These are phyloP conservation scores for Parambassis ranga DNA, from an alignment of 2,797 vertebrate species.

Conservation along the genomic window DNA sequence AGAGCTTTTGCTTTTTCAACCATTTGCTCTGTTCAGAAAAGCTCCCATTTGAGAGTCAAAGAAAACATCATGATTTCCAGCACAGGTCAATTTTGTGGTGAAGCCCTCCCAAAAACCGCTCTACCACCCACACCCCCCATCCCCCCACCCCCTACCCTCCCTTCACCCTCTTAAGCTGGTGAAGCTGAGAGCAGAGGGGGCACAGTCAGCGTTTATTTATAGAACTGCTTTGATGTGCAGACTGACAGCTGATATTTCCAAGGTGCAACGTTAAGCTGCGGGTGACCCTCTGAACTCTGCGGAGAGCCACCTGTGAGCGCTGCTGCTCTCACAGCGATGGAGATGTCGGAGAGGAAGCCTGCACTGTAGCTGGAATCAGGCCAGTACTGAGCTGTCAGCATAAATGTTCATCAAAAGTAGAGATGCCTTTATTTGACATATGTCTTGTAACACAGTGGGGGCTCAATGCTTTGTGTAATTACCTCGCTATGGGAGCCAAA, in stretches of 20 bases:
- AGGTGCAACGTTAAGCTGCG: conserved; percentile 19
- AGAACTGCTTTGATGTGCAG: conserved; percentile 54
- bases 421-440: conserved; percentile 6
- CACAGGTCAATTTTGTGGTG: conserved; percentile 42
- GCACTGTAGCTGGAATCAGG: conserved; percentile 5
- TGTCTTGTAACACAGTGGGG: background rate
- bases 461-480: background rate
- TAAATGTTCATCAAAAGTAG: conserved; percentile 1
- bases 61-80: conserved; percentile 74
- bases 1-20: conserved; percentile 72
- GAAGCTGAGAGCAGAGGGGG: conserved; percentile 27
- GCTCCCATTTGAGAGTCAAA: conserved; percentile 64
- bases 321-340: background rate
- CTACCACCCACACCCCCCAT: background rate
- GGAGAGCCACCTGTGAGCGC: conserved; percentile 47
- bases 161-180: conserved; percentile 3
- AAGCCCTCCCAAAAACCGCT: background rate
- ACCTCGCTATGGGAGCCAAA: background rate
- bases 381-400: conserved; percentile 15
- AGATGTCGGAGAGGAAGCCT: conserved; percentile 2
- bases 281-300: conserved; percentile 30
- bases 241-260: conserved; percentile 62
- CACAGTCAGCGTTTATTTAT: conserved; percentile 60
- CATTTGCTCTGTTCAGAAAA: conserved; percentile 58
- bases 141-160: background rate